phyloP scores from a whole-genome alignment of 2,797 vertebrate genomes.

The Arctocebus calabarensis region DNA sequence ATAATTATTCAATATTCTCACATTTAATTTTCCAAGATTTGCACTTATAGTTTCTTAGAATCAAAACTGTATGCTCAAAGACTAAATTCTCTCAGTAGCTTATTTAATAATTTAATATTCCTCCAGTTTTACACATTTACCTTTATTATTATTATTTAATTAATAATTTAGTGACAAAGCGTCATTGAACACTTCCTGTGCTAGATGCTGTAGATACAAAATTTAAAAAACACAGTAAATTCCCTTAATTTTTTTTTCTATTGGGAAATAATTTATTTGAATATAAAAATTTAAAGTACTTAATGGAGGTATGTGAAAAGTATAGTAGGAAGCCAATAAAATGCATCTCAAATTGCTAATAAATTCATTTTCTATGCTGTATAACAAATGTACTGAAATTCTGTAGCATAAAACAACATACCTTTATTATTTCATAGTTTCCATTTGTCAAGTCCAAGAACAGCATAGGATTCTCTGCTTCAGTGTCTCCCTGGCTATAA shows the following conservation, averaged over 20 bases:
- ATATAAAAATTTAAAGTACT: neutral
- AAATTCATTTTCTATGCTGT: neutral
- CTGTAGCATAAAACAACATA: neutral
- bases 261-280: neutral
- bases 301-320: neutral
- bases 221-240: neutral
- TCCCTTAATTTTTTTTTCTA: neutral
- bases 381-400: neutral
- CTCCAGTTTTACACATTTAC: neutral
- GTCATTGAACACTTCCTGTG: neutral
- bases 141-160: neutral
- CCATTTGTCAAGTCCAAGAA: neutral
- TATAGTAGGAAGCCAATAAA: neutral
- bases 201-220: neutral
- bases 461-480: neutral
- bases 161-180: neutral
- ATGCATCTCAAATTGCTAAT: neutral
- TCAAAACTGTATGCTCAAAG: neutral
- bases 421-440: neutral
- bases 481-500: neutral
- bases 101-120: neutral
- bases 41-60: neutral
- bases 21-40: neutral
- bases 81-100: neutral
- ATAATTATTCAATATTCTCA: slow-evolving; percentile 34